These are phyloP conservation scores for Rhinogobio ventralis DNA, from an alignment of 2,797 vertebrate genomes.

Conservation along the genomic window DNA sequence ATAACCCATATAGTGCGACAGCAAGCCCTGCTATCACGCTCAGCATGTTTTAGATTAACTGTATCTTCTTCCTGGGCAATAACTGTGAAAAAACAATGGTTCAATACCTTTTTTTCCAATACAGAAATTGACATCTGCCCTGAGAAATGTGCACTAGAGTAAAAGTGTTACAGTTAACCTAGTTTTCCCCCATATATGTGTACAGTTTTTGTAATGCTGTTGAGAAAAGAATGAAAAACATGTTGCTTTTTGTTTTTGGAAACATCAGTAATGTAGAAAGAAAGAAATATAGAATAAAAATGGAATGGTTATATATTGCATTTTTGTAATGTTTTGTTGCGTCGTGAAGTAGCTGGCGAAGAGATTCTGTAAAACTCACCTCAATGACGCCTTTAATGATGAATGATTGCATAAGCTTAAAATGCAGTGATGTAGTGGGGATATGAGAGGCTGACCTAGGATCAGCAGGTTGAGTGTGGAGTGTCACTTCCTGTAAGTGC, in stretches of 20 bases:
- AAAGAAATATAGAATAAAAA: not conserved
- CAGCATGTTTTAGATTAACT: not conserved
- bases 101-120: not conserved
- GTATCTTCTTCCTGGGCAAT: not conserved
- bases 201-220: not conserved
- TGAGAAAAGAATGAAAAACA: not conserved
- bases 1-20: not conserved
- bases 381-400: not conserved
- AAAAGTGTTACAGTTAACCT: not conserved
- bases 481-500: conserved; percentile 77
- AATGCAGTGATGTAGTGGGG: not conserved
- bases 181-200: not conserved
- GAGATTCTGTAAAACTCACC: not conserved
- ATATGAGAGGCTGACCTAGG: conserved; percentile 27
- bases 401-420: conserved; percentile 30
- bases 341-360: not conserved
- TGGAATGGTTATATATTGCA: too few species aligned
- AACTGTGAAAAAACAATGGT: not conserved
- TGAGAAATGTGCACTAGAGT: not conserved
- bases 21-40: not conserved
- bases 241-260: not conserved
- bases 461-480: conserved; percentile 43
- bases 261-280: not conserved
- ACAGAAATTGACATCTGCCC: not conserved
- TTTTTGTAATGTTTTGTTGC: not conserved